Percentiles rank a stretch among this genome's conserved stretches.
Evolutionary conservation across 1,140 invertebrate species (phyloP).

Genomic region (Leptonema lineaticorne): DNA sequence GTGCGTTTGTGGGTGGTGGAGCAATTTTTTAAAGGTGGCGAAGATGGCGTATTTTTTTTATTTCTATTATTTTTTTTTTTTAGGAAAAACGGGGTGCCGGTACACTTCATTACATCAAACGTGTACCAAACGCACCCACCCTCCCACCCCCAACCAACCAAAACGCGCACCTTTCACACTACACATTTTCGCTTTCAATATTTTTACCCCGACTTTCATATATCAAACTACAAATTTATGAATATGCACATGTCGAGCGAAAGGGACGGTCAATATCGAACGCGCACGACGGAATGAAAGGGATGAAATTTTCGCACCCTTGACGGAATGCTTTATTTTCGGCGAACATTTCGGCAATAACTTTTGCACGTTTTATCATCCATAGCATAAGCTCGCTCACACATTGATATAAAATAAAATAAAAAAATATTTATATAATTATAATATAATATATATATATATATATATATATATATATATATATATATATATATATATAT

Average conservation of each 20-base stretch:
- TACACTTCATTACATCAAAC: conserved; percentile 29
- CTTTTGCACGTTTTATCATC: neutral
- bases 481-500: neutral
- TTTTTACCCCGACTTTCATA: conserved; percentile 9
- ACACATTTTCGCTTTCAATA: conserved; percentile 14
- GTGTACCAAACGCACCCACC: no score
- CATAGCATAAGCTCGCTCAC: neutral
- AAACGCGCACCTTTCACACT: conserved; percentile 12
- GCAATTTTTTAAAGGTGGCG: no score
- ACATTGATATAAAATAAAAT: neutral
- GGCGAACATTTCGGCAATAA: no score
- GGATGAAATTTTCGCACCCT: neutral
- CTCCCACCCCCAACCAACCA: no score
- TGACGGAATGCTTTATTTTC: conserved; percentile 1
- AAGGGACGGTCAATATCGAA: no score
- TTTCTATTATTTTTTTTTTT: no score
- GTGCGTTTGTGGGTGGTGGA: no score
- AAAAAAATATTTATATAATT: neutral
- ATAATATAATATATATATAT: neutral
- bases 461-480: neutral
- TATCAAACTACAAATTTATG: conserved; percentile 2
- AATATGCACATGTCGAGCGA: neutral
- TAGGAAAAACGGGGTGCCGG: neutral
- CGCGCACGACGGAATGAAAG: no score
- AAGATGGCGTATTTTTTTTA: no score